Evolutionary conservation across 2,113 vertebrate genomes (phyloP).

Genomic region (Etia nguti): DNA sequence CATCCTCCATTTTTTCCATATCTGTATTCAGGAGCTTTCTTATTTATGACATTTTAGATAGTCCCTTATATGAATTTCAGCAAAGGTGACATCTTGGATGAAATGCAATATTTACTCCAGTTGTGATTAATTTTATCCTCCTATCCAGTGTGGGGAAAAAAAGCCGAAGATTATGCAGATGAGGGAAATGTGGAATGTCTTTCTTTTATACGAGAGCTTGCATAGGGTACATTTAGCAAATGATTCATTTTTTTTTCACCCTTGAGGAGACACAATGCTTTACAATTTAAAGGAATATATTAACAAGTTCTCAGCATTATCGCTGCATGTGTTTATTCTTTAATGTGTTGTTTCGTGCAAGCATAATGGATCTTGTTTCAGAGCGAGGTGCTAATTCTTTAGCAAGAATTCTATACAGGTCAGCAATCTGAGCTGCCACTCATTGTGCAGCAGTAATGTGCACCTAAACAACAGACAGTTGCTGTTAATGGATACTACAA

Average conservation of each 20-base stretch:
- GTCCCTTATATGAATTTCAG: neutral
- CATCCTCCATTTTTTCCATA: constrained; percentile 32
- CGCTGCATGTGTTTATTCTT: neutral
- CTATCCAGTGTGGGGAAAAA: neutral
- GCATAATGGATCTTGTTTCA: neutral
- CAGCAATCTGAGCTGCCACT: neutral
- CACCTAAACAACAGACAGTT: neutral
- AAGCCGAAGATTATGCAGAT: neutral
- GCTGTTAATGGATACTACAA: neutral
- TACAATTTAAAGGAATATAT: neutral
- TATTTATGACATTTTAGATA: constrained; percentile 14
- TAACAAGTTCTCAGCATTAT: neutral
- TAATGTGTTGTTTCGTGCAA: neutral
- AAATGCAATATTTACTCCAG: constrained; percentile 10
- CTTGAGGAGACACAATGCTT: neutral
- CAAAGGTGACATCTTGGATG: neutral
- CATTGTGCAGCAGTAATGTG: neutral
- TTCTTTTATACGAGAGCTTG: neutral
- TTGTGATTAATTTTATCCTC: neutral
- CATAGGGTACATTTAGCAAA: neutral
- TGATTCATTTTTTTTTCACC: neutral
- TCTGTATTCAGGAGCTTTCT: constrained; percentile 1
- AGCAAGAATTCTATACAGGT: neutral
- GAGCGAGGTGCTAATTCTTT: neutral
- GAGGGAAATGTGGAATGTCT: neutral